Evolutionary conservation across 2,888 invertebrate genomes (phyloP), one percentile per base, ranked within the genome.

Genomic region (Rotaria macrura): DNA sequence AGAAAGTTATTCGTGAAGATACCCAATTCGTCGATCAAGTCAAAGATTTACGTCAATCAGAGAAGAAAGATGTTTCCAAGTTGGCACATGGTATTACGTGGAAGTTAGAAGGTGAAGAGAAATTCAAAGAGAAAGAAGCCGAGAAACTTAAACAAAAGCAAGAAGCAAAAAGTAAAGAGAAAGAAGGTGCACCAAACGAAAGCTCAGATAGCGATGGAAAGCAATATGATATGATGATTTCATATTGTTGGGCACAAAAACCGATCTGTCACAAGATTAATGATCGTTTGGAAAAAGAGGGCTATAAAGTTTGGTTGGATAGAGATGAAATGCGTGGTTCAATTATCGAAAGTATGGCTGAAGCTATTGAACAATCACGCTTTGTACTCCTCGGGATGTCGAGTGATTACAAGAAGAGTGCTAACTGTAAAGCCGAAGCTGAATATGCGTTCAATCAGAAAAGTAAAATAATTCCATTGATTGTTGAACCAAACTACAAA

Each of bases 361-460:
- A 84, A 25, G 84, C 84, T n/a, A 84, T 84, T 40, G 84, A 84
- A 40, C 2, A 52, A 12, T 55, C 54, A 12, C 7, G 12, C 3
- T 84, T 38, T 40, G 43, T 84, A 25, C 52, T 84, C 5, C 40
- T 84, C n/a, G n/a, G 84, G 25, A 84, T 84, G 84, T 55, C 84
- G 29, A 55, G 55, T 52, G 29, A 47, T 5, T 84, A 84, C 40
- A 84, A 84, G 29, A 52, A 84, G 10, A 49, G 49, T 38, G 10
- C 9, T 10, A 84, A 84, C 25, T 84, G 84, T 55, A 38, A 55
- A 25, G 84, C 84, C 10, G 84, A 84, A 55, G 84, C 84, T 12
- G 84, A 84, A 55, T 84, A 84, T 55, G 52, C 84, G 12, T 84
- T 49, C 20, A 52, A 84, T 52, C 84, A n/a, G 14, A 49, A 84